Evolutionary conservation across 2,113 vertebrate species (phyloP).

Genomic region (Emydura subglobosa): DNA sequence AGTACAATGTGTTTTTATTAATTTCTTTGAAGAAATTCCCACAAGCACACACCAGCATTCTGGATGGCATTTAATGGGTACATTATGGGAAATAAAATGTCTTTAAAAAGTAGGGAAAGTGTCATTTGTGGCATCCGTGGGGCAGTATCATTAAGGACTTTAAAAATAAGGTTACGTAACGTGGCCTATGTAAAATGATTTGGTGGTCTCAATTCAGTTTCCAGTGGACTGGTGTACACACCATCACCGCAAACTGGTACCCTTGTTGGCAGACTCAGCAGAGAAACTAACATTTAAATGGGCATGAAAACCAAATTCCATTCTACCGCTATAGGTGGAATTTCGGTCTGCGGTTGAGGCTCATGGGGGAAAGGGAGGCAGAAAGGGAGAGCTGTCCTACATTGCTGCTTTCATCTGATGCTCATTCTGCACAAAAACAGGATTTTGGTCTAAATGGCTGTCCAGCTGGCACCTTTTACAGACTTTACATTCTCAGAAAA

Average conservation of each 20-base stretch:
- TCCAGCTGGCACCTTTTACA: not conserved
- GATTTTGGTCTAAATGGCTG: not conserved
- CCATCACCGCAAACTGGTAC: not conserved
- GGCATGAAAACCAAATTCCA: not conserved
- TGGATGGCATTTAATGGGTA: not conserved
- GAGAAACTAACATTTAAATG: not conserved
- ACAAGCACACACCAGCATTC: not conserved
- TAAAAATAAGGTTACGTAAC: conserved; percentile 33
- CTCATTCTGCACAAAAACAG: not conserved
- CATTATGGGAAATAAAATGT: not conserved
- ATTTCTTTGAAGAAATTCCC: not conserved
- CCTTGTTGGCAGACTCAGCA: accelerated
- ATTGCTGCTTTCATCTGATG: not conserved
- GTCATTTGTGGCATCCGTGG: not conserved
- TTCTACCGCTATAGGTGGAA: not conserved
- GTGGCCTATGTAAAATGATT: not conserved
- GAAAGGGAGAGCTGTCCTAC: not conserved
- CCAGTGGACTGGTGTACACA: not conserved
- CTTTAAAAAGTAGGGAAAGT: not conserved
- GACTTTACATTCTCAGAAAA: not conserved
- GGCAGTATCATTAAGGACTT: not conserved
- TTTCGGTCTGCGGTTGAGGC: not conserved
- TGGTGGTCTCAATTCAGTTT: not conserved
- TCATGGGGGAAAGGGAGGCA: not conserved
- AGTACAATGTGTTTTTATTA: not conserved